phyloP scores from a whole-genome alignment of 2,797 vertebrate genomes.

The Thalassophryne amazonica region DNA sequence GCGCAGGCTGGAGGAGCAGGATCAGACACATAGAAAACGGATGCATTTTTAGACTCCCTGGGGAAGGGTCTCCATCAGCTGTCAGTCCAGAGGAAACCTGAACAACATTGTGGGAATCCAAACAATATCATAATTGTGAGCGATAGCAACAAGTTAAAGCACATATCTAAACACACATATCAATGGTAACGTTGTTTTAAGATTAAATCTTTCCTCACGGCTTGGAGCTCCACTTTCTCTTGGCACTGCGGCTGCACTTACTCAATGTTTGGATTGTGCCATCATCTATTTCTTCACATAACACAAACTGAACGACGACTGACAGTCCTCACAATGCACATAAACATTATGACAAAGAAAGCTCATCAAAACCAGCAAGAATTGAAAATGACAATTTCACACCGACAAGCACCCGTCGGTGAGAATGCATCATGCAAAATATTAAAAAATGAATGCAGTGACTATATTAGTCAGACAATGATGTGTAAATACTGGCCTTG shows the following conservation, averaged over 20 bases:
- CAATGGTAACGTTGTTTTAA: constrained; percentile 46
- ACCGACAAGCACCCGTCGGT: no score
- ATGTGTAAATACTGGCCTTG: no score
- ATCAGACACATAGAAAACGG: constrained; percentile 57
- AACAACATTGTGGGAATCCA: constrained; percentile 50
- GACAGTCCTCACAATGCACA: constrained; percentile 37
- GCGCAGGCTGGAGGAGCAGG: constrained; percentile 43
- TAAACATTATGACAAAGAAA: constrained; percentile 49
- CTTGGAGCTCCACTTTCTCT: constrained; percentile 31
- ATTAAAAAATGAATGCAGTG: no score
- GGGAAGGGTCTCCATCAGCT: constrained; percentile 41
- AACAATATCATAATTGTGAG: constrained; percentile 51
- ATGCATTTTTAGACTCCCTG: constrained; percentile 45
- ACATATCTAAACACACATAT: constrained; percentile 32
- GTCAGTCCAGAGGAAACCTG: constrained; percentile 49
- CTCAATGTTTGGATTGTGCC: constrained; percentile 51
- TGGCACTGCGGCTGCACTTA: constrained; percentile 36
- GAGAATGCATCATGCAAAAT: no score
- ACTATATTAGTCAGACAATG: no score
- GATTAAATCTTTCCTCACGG: constrained; percentile 43
- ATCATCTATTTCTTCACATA: constrained; percentile 47
- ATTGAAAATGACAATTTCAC: constrained; percentile 3
- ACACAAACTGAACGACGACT: constrained; percentile 39
- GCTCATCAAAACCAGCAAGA: constrained; percentile 26
- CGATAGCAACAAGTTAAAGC: constrained; percentile 41